Evolutionary conservation across 1,140 invertebrate genomes (phyloP), one percentile per base, ranked within the genome.

Genomic region (Musca domestica): DNA sequence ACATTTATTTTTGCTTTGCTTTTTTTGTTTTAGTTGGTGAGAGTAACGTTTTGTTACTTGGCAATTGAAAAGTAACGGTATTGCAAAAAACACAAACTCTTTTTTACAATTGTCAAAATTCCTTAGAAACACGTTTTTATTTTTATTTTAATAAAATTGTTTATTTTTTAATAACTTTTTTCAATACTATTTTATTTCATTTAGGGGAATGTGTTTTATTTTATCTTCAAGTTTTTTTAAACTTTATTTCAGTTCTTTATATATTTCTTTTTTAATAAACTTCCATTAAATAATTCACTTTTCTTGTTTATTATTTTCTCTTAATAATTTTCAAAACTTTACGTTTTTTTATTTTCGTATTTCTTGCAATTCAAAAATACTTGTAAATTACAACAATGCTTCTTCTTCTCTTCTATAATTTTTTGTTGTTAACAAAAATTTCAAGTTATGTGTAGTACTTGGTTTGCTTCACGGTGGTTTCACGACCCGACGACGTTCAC

Each of bases 401-500:
- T 41, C 34, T 41, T 12, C 10, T 41, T 41, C n/a, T n/a, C n/a
- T n/a, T 5, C 27, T 41, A 41, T 41, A 7, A n/a, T 56, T 27
- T 25, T 25, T 25, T 61, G 22, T 61, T 61, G 17, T 20, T 64
- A 64, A 25, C 23, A 64, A 19, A 25, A 64, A 64, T 47, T 51
- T 49, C n/a, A 25, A 22, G 41, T 58, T 54, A 49, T 65, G 47
- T 68, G 63, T 64, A 30, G 20, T 68, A 14, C 6, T 66, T 19
- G 12, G 49, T 17, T n/a, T 30, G 27, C n/a, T 58, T 49, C 54
- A 34, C 51, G 67, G 51, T 52, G 56, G 56, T 12, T 49, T 48
- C 48, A 61, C 51, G 64, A 69, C 64, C 64, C 64, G 64, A 69
- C 52, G 64, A 69, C 52, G 68, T 63, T 66, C 12, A 63, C 41